Conservation (phyloP, 2,797 vertebrate genomes). For the Echiichthys vipera region DNA sequence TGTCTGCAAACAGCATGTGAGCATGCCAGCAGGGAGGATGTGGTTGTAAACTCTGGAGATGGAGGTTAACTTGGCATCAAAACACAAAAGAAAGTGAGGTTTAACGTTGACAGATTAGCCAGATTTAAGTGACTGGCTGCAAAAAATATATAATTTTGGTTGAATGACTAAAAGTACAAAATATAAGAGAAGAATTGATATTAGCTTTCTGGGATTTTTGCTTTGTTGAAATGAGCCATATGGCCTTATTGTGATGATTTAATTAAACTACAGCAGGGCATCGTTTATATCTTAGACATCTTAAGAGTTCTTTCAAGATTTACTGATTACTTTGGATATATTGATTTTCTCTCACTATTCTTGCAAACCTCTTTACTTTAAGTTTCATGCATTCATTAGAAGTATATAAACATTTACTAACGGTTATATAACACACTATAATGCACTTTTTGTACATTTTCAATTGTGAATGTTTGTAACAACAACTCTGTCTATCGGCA, state of each 20-base stretch:
- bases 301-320: neutral
- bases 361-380: neutral
- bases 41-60: conserved; percentile 45
- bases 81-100: conserved; percentile 4
- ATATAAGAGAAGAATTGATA: neutral
- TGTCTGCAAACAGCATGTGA: conserved; percentile 34
- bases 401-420: neutral
- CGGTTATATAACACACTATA: neutral
- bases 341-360: neutral
- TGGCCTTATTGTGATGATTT: neutral
- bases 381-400: neutral
- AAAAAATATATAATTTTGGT: neutral
- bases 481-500: too few species aligned
- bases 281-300: neutral
- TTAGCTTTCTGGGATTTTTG: neutral
- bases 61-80: conserved; percentile 16
- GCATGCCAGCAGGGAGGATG: conserved; percentile 53
- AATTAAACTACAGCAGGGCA: neutral
- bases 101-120: conserved; percentile 1
- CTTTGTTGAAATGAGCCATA: neutral
- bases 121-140: conserved; percentile 7
- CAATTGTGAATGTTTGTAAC: too few species aligned
- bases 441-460: too few species aligned
- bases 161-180: neutral
- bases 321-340: neutral